A percentile compares a stretch with the other conserved stretches of the same genome.
Evolutionary conservation across 2,797 vertebrate species (phyloP).

Genomic region (Phataginus tetradactyla): DNA sequence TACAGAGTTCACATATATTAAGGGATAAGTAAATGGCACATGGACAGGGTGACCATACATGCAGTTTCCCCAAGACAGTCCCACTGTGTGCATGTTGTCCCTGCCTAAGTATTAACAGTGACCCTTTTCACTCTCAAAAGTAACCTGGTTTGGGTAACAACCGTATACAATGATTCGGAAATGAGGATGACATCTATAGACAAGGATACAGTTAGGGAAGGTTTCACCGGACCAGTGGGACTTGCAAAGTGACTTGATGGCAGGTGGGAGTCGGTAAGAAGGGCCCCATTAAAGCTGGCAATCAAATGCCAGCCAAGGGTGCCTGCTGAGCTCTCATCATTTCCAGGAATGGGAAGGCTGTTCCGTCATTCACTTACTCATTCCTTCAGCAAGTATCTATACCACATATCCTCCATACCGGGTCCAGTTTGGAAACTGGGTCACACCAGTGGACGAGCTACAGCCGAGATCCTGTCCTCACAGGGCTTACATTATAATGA

Average conservation of each 20-base stretch:
- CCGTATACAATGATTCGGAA: not conserved
- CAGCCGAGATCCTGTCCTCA: not conserved
- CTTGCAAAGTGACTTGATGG: not conserved
- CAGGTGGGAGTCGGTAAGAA: not conserved
- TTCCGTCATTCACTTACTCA: not conserved
- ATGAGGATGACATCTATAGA: not conserved
- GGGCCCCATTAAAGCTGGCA: not conserved
- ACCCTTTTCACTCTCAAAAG: not conserved
- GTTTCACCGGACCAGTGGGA: not conserved
- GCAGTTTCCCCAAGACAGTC: not conserved
- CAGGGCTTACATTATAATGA: not conserved
- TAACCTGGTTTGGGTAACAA: not conserved
- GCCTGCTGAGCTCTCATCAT: not conserved
- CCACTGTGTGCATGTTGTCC: too few species aligned
- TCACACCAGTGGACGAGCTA: not conserved
- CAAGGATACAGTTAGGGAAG: not conserved
- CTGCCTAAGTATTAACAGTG: not conserved
- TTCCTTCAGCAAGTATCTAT: not conserved
- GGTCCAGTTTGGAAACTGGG: not conserved
- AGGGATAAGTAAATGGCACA: not conserved
- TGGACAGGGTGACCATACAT: not conserved
- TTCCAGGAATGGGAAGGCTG: not conserved
- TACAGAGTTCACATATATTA: not conserved
- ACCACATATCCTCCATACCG: not conserved
- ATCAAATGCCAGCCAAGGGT: not conserved